A percentile compares a stretch with the other conserved stretches of the same genome.
These are phyloP conservation scores for Coreoperca whiteheadi DNA, from an alignment of 2,113 vertebrate species.

Conservation along the genomic window DNA sequence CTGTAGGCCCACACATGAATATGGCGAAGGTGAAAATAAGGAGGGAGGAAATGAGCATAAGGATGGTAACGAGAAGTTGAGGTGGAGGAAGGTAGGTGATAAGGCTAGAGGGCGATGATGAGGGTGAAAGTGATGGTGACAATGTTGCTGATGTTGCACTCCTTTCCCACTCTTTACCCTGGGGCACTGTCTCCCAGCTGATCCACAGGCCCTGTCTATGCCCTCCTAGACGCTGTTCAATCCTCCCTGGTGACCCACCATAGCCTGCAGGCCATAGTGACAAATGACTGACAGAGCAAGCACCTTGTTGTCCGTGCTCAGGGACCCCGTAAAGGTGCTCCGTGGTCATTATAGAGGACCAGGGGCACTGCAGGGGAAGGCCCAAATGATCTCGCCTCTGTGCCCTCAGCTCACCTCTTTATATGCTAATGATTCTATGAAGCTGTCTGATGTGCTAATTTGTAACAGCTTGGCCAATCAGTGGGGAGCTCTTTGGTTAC, in stretches of 20 bases:
- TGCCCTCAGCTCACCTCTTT: conserved; percentile 80
- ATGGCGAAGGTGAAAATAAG: background rate
- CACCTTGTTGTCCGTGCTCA: conserved; percentile 59
- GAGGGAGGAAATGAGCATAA: background rate
- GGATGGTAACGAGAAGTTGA: conserved; percentile 15
- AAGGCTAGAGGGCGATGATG: conserved; percentile 11
- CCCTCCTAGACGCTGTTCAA: conserved; percentile 8
- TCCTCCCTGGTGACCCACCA: conserved; percentile 41
- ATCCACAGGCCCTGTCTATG: conserved; percentile 38
- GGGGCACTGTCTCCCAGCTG: conserved; percentile 61
- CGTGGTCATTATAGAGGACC: conserved; percentile 66
- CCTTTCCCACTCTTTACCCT: conserved; percentile 22
- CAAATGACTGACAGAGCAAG: conserved; percentile 65
- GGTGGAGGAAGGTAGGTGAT: background rate
- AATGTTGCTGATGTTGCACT: conserved; percentile 48
- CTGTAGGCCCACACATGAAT: conserved; percentile 47
- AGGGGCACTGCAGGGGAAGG: conserved; percentile 44
- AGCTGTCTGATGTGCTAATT: conserved; percentile 79
- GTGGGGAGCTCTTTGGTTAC: conserved; percentile 67
- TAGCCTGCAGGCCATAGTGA: conserved; percentile 67
- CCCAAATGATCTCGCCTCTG: conserved; percentile 58
- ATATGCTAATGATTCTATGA: conserved; percentile 82
- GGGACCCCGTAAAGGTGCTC: conserved; percentile 54
- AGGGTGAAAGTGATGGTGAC: conserved; percentile 8
- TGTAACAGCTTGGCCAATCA: conserved; percentile 82